Conservation (phyloP, 1,140 invertebrate species). For the Glossosoma conforme region DNA sequence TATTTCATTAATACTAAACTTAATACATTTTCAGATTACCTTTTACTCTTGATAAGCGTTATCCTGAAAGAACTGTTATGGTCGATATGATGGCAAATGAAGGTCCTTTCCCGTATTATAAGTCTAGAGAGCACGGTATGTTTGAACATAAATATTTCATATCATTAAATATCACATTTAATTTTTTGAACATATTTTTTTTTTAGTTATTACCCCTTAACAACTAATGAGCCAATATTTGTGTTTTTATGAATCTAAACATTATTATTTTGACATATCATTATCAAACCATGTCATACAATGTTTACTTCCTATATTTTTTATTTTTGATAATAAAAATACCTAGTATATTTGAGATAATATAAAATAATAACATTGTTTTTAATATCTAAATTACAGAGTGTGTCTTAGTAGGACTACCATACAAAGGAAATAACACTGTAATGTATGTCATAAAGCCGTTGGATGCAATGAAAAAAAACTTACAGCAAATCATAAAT, state of each 20-base stretch:
- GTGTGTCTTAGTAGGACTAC: slow-evolving; percentile 59
- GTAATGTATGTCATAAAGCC: slow-evolving; percentile 66
- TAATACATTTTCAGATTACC: slow-evolving; percentile 45
- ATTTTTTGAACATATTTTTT: too few relatives aligned
- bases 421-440: slow-evolving; percentile 58
- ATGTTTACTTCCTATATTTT: too few relatives aligned
- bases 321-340: too few relatives aligned
- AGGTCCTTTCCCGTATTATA: slow-evolving; percentile 51
- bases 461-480: slow-evolving; percentile 39
- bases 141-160: background rate
- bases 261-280: too few relatives aligned
- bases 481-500: slow-evolving; percentile 47
- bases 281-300: too few relatives aligned
- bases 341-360: too few relatives aligned
- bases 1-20: too few relatives aligned
- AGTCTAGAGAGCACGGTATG: slow-evolving; percentile 39
- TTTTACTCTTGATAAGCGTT: slow-evolving; percentile 38
- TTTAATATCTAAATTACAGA: slow-evolving; percentile 35
- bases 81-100: slow-evolving; percentile 61
- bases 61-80: slow-evolving; percentile 40
- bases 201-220: too few relatives aligned
- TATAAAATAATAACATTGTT: too few relatives aligned
- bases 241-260: too few relatives aligned
- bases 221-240: too few relatives aligned
- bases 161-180: too few relatives aligned